Evolutionary conservation across 2,797 vertebrate species (phyloP).

Genomic region (Phalanger gymnotis): DNA sequence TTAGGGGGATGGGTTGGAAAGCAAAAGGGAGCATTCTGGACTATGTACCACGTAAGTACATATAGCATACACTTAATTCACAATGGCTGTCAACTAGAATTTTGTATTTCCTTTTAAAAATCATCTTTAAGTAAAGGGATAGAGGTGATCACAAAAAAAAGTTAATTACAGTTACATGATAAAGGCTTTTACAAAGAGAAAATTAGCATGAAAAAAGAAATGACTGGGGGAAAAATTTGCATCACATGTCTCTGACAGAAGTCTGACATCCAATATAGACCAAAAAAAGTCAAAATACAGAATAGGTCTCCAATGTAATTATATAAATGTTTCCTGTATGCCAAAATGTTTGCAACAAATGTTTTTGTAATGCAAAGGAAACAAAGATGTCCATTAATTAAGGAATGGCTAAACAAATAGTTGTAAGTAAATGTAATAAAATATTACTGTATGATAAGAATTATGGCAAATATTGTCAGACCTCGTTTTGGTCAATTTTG

Average conservation of each 20-base stretch:
- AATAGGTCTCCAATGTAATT: neutral
- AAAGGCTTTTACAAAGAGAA: neutral
- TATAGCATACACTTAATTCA: neutral
- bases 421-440: neutral
- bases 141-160: neutral
- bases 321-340: neutral
- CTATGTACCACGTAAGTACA: neutral
- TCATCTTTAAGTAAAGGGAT: neutral
- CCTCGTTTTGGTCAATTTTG: neutral
- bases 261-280: neutral
- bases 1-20: neutral
- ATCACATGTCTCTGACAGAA: neutral
- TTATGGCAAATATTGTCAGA: neutral
- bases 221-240: neutral
- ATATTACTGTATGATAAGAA: neutral
- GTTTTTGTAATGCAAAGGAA: neutral
- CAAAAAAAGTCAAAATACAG: neutral
- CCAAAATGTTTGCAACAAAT: neutral
- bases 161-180: neutral
- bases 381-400: neutral
- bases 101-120: conserved; percentile 39
- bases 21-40: conserved; percentile 16
- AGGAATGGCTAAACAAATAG: neutral
- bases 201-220: neutral
- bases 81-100: neutral